Conservation (phyloP, 2,888 invertebrate genomes). For the Eupithecia vulgata region DNA sequence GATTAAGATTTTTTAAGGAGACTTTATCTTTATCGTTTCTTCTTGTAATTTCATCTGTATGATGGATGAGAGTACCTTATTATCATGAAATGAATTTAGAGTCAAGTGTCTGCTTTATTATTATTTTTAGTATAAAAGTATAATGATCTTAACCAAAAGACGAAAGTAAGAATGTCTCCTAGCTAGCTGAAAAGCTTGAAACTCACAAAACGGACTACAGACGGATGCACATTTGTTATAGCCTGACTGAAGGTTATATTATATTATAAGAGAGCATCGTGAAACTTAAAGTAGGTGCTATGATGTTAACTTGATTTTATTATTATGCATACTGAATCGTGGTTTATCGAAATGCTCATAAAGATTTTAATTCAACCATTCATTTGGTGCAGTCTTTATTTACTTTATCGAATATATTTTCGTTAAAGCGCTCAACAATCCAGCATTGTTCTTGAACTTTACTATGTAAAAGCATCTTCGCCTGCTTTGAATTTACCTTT, state of each 20-base stretch:
- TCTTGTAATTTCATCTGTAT: slow-evolving; percentile 8
- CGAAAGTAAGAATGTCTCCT: neutral
- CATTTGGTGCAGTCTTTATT: slow-evolving; percentile 18
- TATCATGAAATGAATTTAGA: neutral
- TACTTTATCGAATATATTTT: slow-evolving; percentile 31
- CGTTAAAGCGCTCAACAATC: slow-evolving; percentile 36
- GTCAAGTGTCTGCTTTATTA: neutral
- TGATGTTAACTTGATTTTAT: neutral
- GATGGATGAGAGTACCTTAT: neutral
- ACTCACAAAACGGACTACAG: neutral
- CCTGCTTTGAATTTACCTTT: slow-evolving; percentile 46
- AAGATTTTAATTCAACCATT: slow-evolving; percentile 26
- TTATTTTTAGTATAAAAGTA: neutral
- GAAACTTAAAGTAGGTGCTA: neutral
- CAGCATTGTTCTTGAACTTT: slow-evolving; percentile 38
- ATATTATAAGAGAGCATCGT: neutral
- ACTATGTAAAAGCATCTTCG: slow-evolving; percentile 46
- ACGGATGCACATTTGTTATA: neutral
- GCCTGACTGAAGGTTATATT: neutral
- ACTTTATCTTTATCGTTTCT: slow-evolving; percentile 14
- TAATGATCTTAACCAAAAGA: neutral
- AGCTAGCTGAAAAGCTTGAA: neutral
- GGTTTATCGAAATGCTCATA: slow-evolving; percentile 8
- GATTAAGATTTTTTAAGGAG: slow-evolving; percentile 27
- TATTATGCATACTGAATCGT: slow-evolving; percentile 8